Base-by-base conservation (phyloP, 2,113 vertebrate genomes). In the Cyrtonyx montezumae region DNA sequence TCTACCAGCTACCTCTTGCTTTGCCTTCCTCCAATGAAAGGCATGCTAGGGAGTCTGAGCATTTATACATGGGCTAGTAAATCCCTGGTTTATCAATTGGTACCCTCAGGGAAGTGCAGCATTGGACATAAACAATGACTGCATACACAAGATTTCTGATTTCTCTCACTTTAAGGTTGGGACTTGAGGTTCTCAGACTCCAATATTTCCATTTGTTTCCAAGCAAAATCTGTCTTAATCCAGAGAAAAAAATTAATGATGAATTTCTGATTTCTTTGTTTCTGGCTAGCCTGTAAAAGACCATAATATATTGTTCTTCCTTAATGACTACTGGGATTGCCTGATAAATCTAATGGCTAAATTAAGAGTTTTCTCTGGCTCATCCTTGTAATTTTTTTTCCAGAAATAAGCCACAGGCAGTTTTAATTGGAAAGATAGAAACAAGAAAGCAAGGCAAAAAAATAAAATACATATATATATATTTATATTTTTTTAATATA, bases 391-490 rank as follows among this genome's bases (percentile, higher is more conserved):
- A 71, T n/a, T 12, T 73, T 63, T 63, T 84, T 88, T 58, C 34
- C 28, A 55, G 53, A 92, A 94, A 66, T 15, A 82, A 79, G 48
- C 20, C 48, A 77, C 40, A 95, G 70, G 55, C n/a, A 34, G 11
- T 74, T 91, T 76, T 92, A 95, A 87, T 63, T 87, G 81, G 49
- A 77, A 42, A 94, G 32, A 55, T 55, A 32, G 82, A 90, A 58
- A 91, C 61, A 79, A 92, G 66, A 75, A 87, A 92, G 6, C 11
- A 86, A 83, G 15, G 28, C 16, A 75, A 70, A 94, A 94, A 79
- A n/a, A n/a, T n/a, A 17, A 28, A 4, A 40, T 11, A 40, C 11
- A 40, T 40, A n/a, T 40, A 40, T 40, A 40, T 40, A 40, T 40
- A 40, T 40, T 10, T 40, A 40, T 10, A 40, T 40, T 10, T n/a